A percentile compares a stretch with the other conserved stretches of the same genome.
Conservation (phyloP, 1,140 invertebrate species). For the Mylabris phalerata region DNA sequence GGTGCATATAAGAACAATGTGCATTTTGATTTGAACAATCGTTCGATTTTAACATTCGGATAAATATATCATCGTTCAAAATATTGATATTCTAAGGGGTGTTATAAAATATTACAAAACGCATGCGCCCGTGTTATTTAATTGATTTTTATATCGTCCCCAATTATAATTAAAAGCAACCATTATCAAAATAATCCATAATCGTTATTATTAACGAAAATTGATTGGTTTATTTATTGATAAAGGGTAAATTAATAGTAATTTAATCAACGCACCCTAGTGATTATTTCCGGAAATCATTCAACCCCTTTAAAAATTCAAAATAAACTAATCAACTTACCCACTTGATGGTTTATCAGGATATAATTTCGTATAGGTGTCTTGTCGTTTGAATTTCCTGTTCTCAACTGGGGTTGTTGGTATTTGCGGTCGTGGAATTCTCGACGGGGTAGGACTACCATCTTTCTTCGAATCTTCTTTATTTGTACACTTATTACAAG, state of each 20-base stretch:
- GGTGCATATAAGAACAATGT: slow-evolving; percentile 39
- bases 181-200: too few species aligned
- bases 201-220: too few species aligned
- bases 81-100: too few species aligned
- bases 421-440: slow-evolving; percentile 45
- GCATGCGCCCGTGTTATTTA: too few species aligned
- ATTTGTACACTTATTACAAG: slow-evolving; percentile 22
- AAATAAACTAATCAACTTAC: slow-evolving; percentile 15
- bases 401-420: slow-evolving; percentile 42
- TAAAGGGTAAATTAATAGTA: too few species aligned
- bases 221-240: too few species aligned
- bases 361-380: slow-evolving; percentile 44
- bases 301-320: not conserved
- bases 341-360: too few species aligned
- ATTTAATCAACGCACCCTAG: slow-evolving; percentile 3
- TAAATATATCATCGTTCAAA: not conserved
- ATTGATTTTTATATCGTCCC: too few species aligned
- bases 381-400: slow-evolving; percentile 44
- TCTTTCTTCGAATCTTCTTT: slow-evolving; percentile 37
- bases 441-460: slow-evolving; percentile 27
- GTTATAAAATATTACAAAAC: too few species aligned
- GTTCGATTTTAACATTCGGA: slow-evolving; percentile 33
- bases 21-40: slow-evolving; percentile 31
- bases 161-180: too few species aligned
- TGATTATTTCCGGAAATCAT: slow-evolving; percentile 21